A percentile compares a stretch with the other conserved stretches of the same genome.
Evolutionary conservation across 2,113 vertebrate species (phyloP).

Genomic region (Phylloscopus trochiloides): DNA sequence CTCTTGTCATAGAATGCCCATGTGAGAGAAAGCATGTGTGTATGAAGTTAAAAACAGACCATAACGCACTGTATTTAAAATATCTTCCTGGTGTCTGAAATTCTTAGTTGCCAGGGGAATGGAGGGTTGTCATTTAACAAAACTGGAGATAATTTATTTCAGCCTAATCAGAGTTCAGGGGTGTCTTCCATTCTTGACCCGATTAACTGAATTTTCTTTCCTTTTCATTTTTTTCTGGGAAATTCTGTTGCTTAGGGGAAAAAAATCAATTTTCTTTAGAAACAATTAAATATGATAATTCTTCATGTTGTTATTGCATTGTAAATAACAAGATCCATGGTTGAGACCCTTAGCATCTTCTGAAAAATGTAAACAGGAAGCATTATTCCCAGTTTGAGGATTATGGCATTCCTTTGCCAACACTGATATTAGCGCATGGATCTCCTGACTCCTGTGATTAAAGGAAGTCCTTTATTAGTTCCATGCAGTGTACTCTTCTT

Average conservation of each 20-base stretch:
- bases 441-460: slow-evolving; percentile 27
- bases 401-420: slow-evolving; percentile 14
- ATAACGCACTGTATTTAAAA: slow-evolving; percentile 64
- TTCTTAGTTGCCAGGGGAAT: slow-evolving; percentile 58
- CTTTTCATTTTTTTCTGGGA: background rate
- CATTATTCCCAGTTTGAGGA: slow-evolving; percentile 29
- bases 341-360: slow-evolving; percentile 1
- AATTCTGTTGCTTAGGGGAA: background rate
- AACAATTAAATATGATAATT: background rate
- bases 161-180: slow-evolving; percentile 42
- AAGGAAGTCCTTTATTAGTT: slow-evolving; percentile 10
- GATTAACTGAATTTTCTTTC: slow-evolving; percentile 35
- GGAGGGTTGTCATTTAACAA: slow-evolving; percentile 31
- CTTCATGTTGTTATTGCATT: slow-evolving; percentile 20
- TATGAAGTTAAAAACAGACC: slow-evolving; percentile 59
- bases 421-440: background rate
- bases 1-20: slow-evolving; percentile 41
- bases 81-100: slow-evolving; percentile 67
- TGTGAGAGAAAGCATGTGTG: slow-evolving; percentile 36
- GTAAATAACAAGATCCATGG: background rate
- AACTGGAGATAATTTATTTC: slow-evolving; percentile 49
- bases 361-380: slow-evolving; percentile 43
- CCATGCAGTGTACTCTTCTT: background rate
- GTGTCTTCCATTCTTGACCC: slow-evolving; percentile 56
- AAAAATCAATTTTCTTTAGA: background rate